Base-by-base conservation (phyloP, 64 coral and sea anemone species). In the Actinia tenebrosa region DNA sequence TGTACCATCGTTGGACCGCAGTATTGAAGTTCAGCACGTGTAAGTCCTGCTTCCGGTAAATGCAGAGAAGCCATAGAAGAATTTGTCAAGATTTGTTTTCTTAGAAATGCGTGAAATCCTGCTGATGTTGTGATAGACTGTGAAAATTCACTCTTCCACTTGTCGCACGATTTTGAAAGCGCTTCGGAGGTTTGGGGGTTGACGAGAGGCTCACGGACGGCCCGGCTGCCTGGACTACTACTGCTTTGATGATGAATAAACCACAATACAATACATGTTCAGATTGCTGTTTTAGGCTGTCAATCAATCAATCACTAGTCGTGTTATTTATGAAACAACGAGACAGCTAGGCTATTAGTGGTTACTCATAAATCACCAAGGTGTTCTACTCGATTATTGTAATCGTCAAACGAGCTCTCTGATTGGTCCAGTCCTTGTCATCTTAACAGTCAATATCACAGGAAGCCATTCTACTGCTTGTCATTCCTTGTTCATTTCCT, bases 341-440 rank as follows among this genome's bases (percentile, higher is more conserved):
- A 92, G 90, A 92, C 90, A 68, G 79, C 20, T 64, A 81, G 90
- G 71, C 90, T 60, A 86, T 87, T 53, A 72, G 23, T 87, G 90
- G 84, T 79, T 85, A 92, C 80, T 87, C 77, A 92, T 92, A 92
- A 92, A 92, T 92, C 90, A 92, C 85, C 80, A 56, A 87, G 80
- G 85, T 63, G 85, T 87, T 83, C 90, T 83, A 61, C 77, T 92
- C 85, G 83, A 83, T 86, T 77, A 87, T 84, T 46, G 89, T 91
- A 92, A 92, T 87, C 77, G 78, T 82, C 79, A 46, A 62, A 87
- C 86, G 81, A 92, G 44, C 45, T 45, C 62, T 22, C 3, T 83
- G 85, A 92, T 92, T 92, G 90, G 90, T 25, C 26, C 11, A 92
- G 23, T 45, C 25, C 64, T 84, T 92, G 90, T 92, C 90, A 92